Evolutionary conservation across 2,113 vertebrate species (phyloP), one percentile per base, ranked within the genome.

Genomic region (Hemichromis elongatus): DNA sequence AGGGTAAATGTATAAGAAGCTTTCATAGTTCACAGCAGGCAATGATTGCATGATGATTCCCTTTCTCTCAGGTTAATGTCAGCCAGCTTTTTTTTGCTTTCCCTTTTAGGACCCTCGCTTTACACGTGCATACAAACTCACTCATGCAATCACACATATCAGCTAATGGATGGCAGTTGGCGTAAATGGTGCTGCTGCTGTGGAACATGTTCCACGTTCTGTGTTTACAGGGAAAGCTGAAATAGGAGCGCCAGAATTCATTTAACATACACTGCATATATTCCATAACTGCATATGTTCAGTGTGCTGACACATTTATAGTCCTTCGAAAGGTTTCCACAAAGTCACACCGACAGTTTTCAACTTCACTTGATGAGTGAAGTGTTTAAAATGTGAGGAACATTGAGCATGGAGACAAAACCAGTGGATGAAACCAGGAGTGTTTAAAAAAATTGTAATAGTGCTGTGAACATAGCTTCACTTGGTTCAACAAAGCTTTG

Each of bases 1-100:
- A 33, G 63, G 13, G 16, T 28, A 84, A 85, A 82, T 50, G 56
- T 79, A 33, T 28, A 19, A 26, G 70, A 37, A 88, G 42, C 28
- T 75, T 56, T 86, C 33, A 21, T 56, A 63, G 63, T 82, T 82
- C 66, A 33, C 83, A 89, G 85, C 77, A 84, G 79, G 85, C 35
- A 5, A 81, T 77, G 26, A 80, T 82, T 75, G 70, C 26, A 75
- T 8, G 18, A 75, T 75, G 70, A 82, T 83, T 80, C 89, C 40
- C 8, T 50, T 37, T 85, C 80, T 90, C 75, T 61, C 86, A 81
- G 66, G 33, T 61, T 90, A 54, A 86, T 83, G 88, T 79, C 80
- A 77, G n/a, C 21, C 73, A 40, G 33, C 47, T 8, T 9, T 83
- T 87, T 19, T 52, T 56, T 28, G 33, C 14, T 37, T 56, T 53